Evolutionary conservation across 1,140 invertebrate genomes (phyloP), one percentile per base, ranked within the genome.

Genomic region (Geopemphigus sp.): DNA sequence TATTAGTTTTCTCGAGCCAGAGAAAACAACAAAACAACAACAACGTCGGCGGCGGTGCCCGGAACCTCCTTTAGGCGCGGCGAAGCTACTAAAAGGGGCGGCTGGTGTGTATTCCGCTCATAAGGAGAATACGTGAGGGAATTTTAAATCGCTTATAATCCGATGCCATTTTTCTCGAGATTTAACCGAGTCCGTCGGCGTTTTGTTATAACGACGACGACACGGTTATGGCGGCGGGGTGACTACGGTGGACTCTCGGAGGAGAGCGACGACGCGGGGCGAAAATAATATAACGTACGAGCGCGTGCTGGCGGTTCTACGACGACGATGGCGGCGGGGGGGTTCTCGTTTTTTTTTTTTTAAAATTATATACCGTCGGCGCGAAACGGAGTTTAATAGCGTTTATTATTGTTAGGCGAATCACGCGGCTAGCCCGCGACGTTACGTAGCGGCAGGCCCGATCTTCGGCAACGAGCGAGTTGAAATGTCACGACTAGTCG

Each of bases 61-160:
- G 47, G 29, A 8, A 12, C 24, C 5, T 11, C 11, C 39, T 45
- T 5, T 45, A 11, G 39, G 39, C 5, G 39, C 11, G 39, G 39
- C 5, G 39, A 45, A 11, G 39, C 1, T 26, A 39, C 17, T 12
- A 1, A 17, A 29, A 1, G 17, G 4, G 17, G 1, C 39, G 19
- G 53, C 26, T n/a, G 50, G 10, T 53, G 50, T 72, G 68, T 54
- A 54, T 72, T 74, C 39, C 19, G 72, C 54, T 74, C 50, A 47
- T 39, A 24, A 57, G 54, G 72, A 56, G 29, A n/a, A n/a, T 74
- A 74, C 72, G 72, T 74, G 72, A 74, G 53, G 29, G 72, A 74
- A 74, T 57, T 57, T 57, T 24, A 74, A 74, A 74, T 74, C 72
- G 72, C 19, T 57, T 74, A 74, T 74, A 74, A 74, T 74, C 72